phyloP scores from a whole-genome alignment of 2,113 vertebrate species.

The Tenrec ecaudatus region DNA sequence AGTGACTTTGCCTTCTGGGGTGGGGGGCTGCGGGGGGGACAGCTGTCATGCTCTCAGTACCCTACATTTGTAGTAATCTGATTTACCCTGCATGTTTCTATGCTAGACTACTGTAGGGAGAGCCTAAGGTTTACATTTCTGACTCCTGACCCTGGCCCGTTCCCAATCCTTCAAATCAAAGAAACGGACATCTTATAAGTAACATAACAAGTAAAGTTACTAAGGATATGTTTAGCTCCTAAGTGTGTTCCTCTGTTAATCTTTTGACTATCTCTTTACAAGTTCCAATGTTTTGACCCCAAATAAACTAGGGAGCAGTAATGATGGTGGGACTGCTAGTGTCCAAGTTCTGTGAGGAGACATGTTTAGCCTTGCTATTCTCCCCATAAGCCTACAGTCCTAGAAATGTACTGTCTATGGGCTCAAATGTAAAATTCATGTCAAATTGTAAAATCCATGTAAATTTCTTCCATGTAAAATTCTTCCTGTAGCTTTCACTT shows the following conservation, averaged over 20 bases:
- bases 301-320: background rate
- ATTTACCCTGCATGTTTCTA: conserved; percentile 48
- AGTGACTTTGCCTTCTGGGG: background rate
- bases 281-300: conserved; percentile 39
- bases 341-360: background rate
- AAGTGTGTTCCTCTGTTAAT: conserved; percentile 30
- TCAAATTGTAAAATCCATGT: no score
- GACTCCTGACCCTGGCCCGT: background rate
- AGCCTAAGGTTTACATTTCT: background rate
- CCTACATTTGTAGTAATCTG: conserved; percentile 15
- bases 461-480: no score
- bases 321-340: background rate
- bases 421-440: background rate
- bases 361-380: conserved; percentile 36
- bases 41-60: conserved; percentile 19
- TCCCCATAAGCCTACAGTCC: conserved; percentile 19
- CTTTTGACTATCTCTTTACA: conserved; percentile 40
- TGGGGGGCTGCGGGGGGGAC: background rate
- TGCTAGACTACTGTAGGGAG: background rate
- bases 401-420: conserved; percentile 22
- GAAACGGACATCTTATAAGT: background rate
- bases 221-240: conserved; percentile 27
- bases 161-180: conserved; percentile 42
- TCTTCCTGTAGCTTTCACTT: background rate
- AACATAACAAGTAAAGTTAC: conserved; percentile 42